Base-by-base conservation (phyloP, 2,888 invertebrate species). In the Platycheirus albimanus region DNA sequence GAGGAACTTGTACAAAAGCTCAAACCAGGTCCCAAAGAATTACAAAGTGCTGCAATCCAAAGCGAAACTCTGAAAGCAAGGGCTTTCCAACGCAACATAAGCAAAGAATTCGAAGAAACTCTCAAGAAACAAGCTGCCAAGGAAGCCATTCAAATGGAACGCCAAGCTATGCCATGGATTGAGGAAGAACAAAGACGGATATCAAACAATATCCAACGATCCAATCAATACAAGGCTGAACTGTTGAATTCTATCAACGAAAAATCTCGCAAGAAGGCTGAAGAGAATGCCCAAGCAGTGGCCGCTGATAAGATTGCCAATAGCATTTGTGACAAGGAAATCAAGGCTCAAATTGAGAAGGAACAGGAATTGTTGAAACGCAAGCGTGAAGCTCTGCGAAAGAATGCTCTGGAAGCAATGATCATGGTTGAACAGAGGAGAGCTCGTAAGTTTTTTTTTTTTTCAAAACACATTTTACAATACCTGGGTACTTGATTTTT, bases 121-220 rank as follows among this genome's bases (percentile, higher is more conserved):
- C 20, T 85, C 6, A 88, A 87, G 69, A 86, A 90, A 24, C 87
- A 88, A 41, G 85, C 85, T 5, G 47, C 78, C 0, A 86, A 88
- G 75, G 91, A 91, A 84, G 87, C 86, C 1, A 86, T 89, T 54
- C 88, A 89, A 43, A 86, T 87, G 66, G 85, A 86, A 20, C 86
- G 88, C 3, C 90, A 91, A 83, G 89, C 91, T 78, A 86, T 89
- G 76, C 88, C 88, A 30, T 88, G 89, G 66, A 87, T 92, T 4
- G 87, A 90, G 47, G 88, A 89, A 54, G 88, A 90, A 19, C 88
- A 90, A 66, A 49, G 78, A 58, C 87, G 90, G 13, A 88, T 90
- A 63, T 87, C 87, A 43, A 87, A 88, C 10, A 86, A 80, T 0
- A 86, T 86, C 6, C 86, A 86, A 10, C 86, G 87, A 30, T 85